phyloP scores from a whole-genome alignment of 2,888 invertebrate genomes.

The Sminthurides aquaticus region DNA sequence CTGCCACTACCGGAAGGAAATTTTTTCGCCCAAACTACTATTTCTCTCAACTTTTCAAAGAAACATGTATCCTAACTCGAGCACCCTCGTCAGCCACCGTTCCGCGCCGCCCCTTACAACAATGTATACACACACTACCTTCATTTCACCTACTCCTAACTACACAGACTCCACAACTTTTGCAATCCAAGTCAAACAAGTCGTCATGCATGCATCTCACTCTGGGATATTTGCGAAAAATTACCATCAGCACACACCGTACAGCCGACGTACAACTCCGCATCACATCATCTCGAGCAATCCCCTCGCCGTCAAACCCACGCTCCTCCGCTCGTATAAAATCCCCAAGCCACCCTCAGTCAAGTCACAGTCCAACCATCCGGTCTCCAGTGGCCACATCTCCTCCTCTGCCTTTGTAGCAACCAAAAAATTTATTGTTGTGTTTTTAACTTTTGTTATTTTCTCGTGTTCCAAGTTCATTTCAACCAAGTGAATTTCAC shows the following conservation, averaged over 20 bases:
- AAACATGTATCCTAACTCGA: background rate
- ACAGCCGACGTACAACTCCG: background rate
- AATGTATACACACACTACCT: no score
- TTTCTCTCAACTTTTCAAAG: no score
- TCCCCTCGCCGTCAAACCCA: background rate
- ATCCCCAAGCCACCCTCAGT: background rate
- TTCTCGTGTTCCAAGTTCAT: background rate
- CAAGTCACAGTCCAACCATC: constrained; percentile 1
- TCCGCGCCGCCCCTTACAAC: background rate
- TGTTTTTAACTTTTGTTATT: background rate
- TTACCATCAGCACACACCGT: background rate
- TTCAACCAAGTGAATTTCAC: background rate
- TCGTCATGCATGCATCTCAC: background rate
- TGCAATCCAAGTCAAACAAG: background rate
- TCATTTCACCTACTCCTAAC: background rate
- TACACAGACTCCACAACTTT: background rate
- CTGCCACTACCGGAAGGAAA: background rate
- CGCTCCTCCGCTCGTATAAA: constrained; percentile 3
- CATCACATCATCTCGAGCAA: background rate
- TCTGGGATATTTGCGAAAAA: background rate
- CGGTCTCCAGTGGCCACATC: background rate
- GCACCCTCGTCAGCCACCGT: background rate
- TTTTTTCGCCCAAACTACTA: background rate
- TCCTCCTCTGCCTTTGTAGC: background rate
- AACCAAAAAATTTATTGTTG: background rate